Conservation (phyloP, 1,140 invertebrate genomes). For the Antheraea pernyi region DNA sequence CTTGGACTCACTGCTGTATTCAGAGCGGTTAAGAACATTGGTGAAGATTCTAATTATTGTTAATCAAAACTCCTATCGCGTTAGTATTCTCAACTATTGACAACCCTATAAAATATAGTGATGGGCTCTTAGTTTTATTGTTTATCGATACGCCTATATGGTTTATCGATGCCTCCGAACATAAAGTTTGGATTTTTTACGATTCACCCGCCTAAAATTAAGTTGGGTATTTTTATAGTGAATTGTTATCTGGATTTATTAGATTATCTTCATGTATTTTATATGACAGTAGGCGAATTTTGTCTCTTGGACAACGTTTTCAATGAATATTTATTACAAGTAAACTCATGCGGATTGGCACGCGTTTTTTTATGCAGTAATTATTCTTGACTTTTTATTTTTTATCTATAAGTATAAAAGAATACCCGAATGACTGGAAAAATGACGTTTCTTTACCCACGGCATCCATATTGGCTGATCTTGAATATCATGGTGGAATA, state of each 20-base stretch:
- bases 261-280: neutral
- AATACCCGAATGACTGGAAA: too few species aligned
- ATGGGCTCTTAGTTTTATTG: conserved; percentile 12
- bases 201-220: conserved; percentile 1
- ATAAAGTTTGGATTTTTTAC: conserved; percentile 14
- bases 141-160: conserved; percentile 8
- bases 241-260: neutral
- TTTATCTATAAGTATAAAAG: too few species aligned
- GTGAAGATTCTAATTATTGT: too few species aligned
- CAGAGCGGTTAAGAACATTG: too few species aligned
- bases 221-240: conserved; percentile 9
- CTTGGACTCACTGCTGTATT: too few species aligned
- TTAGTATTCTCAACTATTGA: neutral
- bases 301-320: neutral
- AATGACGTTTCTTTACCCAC: too few species aligned
- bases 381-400: too few species aligned
- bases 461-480: too few species aligned
- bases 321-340: too few species aligned
- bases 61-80: neutral
- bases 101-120: conserved; percentile 6
- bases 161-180: conserved; percentile 8
- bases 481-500: too few species aligned
- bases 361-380: too few species aligned
- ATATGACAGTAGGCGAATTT: neutral
- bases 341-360: too few species aligned